phyloP scores from a whole-genome alignment of 1,140 invertebrate species.

The Meloidogyne chitwoodi region DNA sequence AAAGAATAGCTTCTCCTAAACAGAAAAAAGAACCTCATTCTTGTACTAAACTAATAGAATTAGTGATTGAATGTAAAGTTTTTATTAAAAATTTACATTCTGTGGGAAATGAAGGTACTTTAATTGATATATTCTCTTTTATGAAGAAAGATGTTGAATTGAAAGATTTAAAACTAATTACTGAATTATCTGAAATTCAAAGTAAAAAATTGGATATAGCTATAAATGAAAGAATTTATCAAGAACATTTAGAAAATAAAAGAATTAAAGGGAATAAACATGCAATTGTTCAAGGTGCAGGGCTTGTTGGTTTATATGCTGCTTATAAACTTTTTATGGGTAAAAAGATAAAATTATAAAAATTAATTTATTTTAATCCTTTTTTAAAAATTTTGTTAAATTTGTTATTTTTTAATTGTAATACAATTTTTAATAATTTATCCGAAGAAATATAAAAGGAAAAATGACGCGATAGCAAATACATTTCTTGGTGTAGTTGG shows the following conservation, averaged over 20 bases:
- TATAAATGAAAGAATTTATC: not conserved
- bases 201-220: conserved; percentile 6
- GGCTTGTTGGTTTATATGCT: not conserved
- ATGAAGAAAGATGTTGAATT: not conserved
- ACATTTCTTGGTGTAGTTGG: too few species aligned
- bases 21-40: too few species aligned
- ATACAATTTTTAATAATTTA: too few species aligned
- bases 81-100: conserved; percentile 15
- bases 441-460: too few species aligned
- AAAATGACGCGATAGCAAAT: too few species aligned
- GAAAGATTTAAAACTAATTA: not conserved
- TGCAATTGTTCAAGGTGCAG: not conserved
- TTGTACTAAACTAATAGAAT: not conserved
- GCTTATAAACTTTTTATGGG: not conserved
- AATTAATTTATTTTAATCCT: too few species aligned
- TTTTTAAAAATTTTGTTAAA: too few species aligned
- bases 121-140: conserved; percentile 12
- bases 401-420: too few species aligned
- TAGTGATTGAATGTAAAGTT: conserved; percentile 7
- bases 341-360: too few species aligned
- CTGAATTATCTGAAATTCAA: conserved; percentile 3
- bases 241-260: not conserved
- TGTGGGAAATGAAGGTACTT: not conserved
- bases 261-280: not conserved
- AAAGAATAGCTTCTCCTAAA: too few species aligned